A percentile compares a stretch with the other conserved stretches of the same genome.
Evolutionary conservation across 2,113 vertebrate species (phyloP).

Genomic region (Tauraco erythrolophus): DNA sequence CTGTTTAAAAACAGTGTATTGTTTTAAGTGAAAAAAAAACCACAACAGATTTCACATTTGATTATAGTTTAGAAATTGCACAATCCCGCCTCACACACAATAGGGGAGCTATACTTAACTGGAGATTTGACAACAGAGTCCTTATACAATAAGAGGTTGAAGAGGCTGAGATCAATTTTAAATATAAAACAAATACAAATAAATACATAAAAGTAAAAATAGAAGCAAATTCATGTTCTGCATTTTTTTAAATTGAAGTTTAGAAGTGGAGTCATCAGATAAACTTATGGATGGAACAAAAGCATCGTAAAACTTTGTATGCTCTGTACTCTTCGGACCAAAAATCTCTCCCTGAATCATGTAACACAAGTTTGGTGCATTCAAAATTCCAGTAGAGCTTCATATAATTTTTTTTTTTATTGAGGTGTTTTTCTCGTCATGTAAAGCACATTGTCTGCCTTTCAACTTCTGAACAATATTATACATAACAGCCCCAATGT

Average conservation of each 20-base stretch:
- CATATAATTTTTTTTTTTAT: not conserved
- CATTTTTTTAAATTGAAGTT: not conserved
- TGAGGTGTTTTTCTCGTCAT: accelerated
- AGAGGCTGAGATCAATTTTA: not conserved
- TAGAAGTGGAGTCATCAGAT: not conserved
- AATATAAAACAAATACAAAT: not conserved
- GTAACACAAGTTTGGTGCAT: not conserved
- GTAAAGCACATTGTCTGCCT: not conserved
- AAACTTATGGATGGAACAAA: not conserved
- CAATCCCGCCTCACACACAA: not conserved
- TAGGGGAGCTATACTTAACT: not conserved
- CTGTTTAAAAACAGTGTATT: constrained; percentile 57
- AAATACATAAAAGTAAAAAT: not conserved
- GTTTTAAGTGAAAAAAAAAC: constrained; percentile 25
- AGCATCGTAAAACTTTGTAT: accelerated
- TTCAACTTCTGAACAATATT: not conserved
- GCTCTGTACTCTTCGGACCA: not conserved
- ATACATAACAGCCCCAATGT: not conserved
- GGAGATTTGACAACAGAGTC: not conserved
- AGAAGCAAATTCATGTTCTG: not conserved
- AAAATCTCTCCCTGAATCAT: not conserved
- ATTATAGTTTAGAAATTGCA: constrained; percentile 42
- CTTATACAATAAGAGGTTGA: not conserved
- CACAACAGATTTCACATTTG: not conserved
- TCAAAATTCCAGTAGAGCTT: not conserved